Percentiles rank a stretch among this genome's conserved stretches.
These are phyloP conservation scores for Cheirogaleus medius DNA, from an alignment of 2,113 vertebrate genomes.

Conservation along the genomic window DNA sequence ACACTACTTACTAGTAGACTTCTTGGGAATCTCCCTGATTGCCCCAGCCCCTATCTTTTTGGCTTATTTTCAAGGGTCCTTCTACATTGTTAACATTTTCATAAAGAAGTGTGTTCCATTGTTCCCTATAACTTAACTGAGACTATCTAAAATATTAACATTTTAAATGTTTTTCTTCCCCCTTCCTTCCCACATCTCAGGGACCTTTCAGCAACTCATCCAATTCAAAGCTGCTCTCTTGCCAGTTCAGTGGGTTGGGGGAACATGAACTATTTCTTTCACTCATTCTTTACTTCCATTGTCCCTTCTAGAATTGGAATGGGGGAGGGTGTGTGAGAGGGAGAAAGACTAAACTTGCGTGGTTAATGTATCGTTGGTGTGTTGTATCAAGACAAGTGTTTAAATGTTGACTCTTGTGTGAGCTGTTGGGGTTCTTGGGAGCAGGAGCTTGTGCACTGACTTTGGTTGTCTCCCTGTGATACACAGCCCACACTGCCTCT, in stretches of 20 bases:
- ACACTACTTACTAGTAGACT: not conserved
- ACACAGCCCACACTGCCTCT: not conserved
- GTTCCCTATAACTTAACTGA: not conserved
- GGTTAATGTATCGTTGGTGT: not conserved
- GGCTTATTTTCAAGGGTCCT: not conserved
- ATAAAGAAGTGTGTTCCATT: not conserved
- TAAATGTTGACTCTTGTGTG: not conserved
- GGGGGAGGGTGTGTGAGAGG: not conserved
- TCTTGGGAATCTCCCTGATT: not conserved
- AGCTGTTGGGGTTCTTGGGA: not conserved
- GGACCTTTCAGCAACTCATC: not conserved
- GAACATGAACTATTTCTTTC: not conserved
- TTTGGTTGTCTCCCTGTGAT: not conserved
- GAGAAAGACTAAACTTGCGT: not conserved
- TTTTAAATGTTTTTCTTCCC: conserved; percentile 1
- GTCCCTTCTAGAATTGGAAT: not conserved
- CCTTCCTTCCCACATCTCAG: not conserved
- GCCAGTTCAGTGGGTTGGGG: not conserved
- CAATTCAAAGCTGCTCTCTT: not conserved
- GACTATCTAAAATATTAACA: not conserved
- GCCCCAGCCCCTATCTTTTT: not conserved
- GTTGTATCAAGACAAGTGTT: not conserved
- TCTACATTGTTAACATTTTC: conserved; percentile 18
- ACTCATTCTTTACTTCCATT: not conserved
- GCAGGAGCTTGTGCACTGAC: not conserved